phyloP scores from a whole-genome alignment of 2,888 invertebrate genomes.

The Cataglyphis altisquamis region DNA sequence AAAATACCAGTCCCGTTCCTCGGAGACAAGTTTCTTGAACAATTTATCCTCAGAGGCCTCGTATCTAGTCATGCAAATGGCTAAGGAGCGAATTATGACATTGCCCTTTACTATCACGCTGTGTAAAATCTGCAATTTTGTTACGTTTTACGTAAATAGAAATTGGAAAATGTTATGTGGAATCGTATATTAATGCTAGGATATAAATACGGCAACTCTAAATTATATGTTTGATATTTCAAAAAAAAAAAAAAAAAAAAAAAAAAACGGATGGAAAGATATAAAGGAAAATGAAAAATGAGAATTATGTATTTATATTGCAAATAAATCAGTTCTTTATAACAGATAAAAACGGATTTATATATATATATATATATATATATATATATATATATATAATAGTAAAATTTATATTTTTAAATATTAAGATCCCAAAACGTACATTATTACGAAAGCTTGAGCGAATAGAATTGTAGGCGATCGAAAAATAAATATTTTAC shows the following conservation, averaged over 20 bases:
- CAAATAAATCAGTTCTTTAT: background rate
- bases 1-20: background rate
- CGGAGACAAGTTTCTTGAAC: constrained; percentile 15
- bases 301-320: background rate
- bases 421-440: background rate
- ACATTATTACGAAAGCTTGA: background rate
- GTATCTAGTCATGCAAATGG: constrained; percentile 11
- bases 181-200: constrained; percentile 4
- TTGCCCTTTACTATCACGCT: background rate
- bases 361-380: background rate
- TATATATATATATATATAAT: background rate
- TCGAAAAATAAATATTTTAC: background rate
- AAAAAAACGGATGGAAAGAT: background rate
- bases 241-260: background rate
- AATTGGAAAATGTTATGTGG: background rate
- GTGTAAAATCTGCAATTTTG: constrained; percentile 10
- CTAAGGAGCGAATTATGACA: constrained; percentile 14
- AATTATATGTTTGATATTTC: background rate
- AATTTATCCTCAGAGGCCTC: constrained; percentile 27
- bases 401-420: background rate
- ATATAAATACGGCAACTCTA: background rate
- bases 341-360: background rate
- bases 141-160: background rate
- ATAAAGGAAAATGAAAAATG: background rate
- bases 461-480: background rate